Conservation (phyloP, 1,140 invertebrate genomes). For the Holcopasites calliopsidis region DNA sequence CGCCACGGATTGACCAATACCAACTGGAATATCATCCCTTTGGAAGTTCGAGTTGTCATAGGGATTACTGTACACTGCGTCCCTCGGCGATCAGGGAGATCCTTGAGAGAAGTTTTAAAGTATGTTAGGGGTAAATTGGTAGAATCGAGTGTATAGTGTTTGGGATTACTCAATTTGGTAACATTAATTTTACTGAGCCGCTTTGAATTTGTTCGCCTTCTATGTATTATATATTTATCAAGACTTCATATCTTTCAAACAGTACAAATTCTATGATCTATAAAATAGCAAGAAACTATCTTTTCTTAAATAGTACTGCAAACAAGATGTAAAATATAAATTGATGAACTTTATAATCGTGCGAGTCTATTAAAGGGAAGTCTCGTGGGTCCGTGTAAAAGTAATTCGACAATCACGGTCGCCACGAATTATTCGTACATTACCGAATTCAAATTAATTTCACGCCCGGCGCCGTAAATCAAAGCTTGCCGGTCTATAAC, state of each 20-base stretch:
- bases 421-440: constrained; percentile 66
- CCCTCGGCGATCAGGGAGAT: background rate
- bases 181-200: too few species aligned
- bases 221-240: too few species aligned
- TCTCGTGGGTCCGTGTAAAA: background rate
- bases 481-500: constrained; percentile 68
- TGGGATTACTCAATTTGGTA: too few species aligned
- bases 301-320: too few species aligned
- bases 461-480: constrained; percentile 67
- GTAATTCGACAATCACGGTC: background rate
- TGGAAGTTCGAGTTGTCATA: background rate
- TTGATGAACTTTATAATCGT: background rate
- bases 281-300: too few species aligned
- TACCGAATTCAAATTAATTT: constrained; percentile 74
- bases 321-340: background rate
- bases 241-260: too few species aligned
- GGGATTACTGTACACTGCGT: constrained; percentile 9
- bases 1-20: constrained; percentile 37
- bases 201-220: too few species aligned
- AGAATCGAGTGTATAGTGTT: too few species aligned
- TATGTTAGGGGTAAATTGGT: too few species aligned
- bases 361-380: background rate
- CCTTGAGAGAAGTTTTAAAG: background rate
- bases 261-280: too few species aligned
- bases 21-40: background rate